Evolutionary conservation across 2,888 invertebrate species (phyloP), one percentile per base, ranked within the genome.

Genomic region (Lepas anatifera): DNA sequence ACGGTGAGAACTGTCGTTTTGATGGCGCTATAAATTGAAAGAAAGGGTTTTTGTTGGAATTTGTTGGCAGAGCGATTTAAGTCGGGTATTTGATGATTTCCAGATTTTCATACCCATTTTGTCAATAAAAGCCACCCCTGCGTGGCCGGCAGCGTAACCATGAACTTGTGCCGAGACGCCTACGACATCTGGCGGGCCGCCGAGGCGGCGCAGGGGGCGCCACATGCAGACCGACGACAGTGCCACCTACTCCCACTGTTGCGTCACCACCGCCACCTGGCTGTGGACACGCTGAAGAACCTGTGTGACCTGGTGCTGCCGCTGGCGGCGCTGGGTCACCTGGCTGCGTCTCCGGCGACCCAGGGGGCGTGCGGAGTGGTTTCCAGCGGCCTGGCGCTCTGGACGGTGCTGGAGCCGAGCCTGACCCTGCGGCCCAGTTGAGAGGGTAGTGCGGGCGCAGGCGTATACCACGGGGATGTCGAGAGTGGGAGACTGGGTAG

Each of bases 291-390:
- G 1, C 77, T 91, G 10, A 94, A 92, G 79, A 95, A 95, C 82
- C 81, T 85, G 16, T 91, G 92, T 81, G 95, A 95, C 80, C 80
- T 95, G 71, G 89, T 92, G 75, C 89, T 95, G 77, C 94, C 95
- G 0, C 80, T 94, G 73, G 87, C 89, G 70, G 87, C 89, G 8
- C 81, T 95, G 74, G 92, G 91, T 1, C 87, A 89, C 77, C 84
- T 88, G 0, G 88, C 87, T 75, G 79, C 92, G 16, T 89, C 88
- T 72, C 89, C 93, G 0, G 87, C 89, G 72, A 84, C 86, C 32
- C 84, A 93, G 70, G 94, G 94, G 1, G 75, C 87, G 8, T 79
- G 92, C 29, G 95, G 95, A 6, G 85, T 89, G 0, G 77, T 92
- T 69, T 93, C 94, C 66, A 66, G 66, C 39, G 37, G 25, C 1